Evolutionary conservation across 2,888 invertebrate species (phyloP), one percentile per base, ranked within the genome.

Genomic region (Cheiracanthium punctorium): DNA sequence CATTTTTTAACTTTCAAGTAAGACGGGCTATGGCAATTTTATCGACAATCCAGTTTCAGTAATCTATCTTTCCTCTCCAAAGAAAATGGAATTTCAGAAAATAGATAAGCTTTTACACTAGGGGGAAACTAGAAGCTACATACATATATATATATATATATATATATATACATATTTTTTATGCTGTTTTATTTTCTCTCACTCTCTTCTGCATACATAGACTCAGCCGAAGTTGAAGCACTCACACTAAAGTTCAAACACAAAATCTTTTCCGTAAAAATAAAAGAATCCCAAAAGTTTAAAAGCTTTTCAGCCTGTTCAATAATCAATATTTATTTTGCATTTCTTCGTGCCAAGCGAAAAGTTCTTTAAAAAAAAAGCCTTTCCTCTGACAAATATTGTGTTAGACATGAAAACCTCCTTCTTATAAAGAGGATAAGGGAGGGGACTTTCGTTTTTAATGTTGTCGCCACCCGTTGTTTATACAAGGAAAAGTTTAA

Each of bases 281-380:
- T 37, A 37, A 48, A 48, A 17, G 17, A 48, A 48, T 48, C 17
- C 2, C 17, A 17, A 48, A 48, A 48, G 48, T 48, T 48, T 48
- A 48, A 48, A 48, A 48, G 48, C 48, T 48, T 48, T 48, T 48
- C 48, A 14, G 17, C 17, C 48, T 17, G 48, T 17, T 17, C 48
- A 48, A 48, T 48, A 48, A 48, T 48, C 48, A 48, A 48, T 48
- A 48, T 48, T 48, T 48, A 48, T 48, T 48, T 48, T 48, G 48
- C 48, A 48, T 48, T 48, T 48, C 48, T 48, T 2, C 17, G 2
- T 48, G 8, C 17, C 17, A n/a, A 48, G 17, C 17, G 2, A 7
- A 17, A n/a, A n/a, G n/a, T n/a, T n/a, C n/a, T n/a, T n/a, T n/a
- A n/a, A n/a, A 17, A n/a, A 48, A 48, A 48, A 48, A 2, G 7